Evolutionary conservation across 2,113 vertebrate species (phyloP), one percentile per base, ranked within the genome.

Genomic region (Oryzias javanicus): DNA sequence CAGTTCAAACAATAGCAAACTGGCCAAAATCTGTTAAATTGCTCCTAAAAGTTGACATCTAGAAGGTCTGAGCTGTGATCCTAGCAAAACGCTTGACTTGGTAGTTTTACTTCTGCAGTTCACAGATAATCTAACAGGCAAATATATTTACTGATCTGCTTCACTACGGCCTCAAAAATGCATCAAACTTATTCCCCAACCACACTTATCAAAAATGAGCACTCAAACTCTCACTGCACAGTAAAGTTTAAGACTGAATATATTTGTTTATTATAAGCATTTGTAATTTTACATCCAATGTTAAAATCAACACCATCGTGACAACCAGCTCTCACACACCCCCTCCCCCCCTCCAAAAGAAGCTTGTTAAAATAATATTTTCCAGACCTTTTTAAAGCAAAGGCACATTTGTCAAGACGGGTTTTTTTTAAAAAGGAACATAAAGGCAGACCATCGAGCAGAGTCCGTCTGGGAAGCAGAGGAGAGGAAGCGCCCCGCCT

Each of bases 231-330:
- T 83, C 84, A 58, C 85, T 83, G 82, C 88, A 89, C 86, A 87
- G 82, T 82, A 83, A 86, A 72, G 74, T 82, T 89, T 90, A 90
- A 89, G 89, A 90, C 89, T 89, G 88, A 89, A 90, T 90, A 90
- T 89, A 90, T 87, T 89, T 89, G 89, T 89, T 89, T 90, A 89
- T 89, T 89, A 89, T 90, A 90, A 89, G 89, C 76, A 88, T 90
- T 89, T 90, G 82, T 89, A 89, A 90, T 88, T 89, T 86, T 89
- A 90, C 89, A 90, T 82, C 88, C 85, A 81, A 89, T 88, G 81
- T 89, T 89, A 88, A 89, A 89, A 89, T 85, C 65, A 53, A 89
- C 83, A 86, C 86, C 82, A 83, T 71, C 79, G 83, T 79, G 82
- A 85, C 81, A 70, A 80, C 74, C 78, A 64, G 81, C 78, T 83